Evolutionary conservation across 2,797 vertebrate genomes (phyloP), one percentile per base, ranked within the genome.

Genomic region (Crax fasciolata): DNA sequence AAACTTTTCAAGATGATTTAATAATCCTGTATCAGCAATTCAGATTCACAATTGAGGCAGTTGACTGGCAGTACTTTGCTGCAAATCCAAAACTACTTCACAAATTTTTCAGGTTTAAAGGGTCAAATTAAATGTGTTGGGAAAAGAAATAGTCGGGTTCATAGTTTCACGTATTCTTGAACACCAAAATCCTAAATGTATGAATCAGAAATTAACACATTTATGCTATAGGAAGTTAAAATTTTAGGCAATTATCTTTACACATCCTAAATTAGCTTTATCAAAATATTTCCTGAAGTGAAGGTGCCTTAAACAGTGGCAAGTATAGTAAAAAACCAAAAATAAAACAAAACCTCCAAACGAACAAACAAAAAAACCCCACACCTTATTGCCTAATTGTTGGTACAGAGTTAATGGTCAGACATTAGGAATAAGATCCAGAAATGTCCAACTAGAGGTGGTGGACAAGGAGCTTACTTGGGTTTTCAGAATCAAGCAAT

Each of bases 1-100:
- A 96, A 94, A 89, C 18, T 46, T 7, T 87, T 75, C 27, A 57
- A 91, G 67, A 78, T 49, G 58, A 94, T 87, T 90, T 62, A 92
- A 72, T 96, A 81, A 74, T 80, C 62, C n/a, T 58, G 35, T 32
- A 14, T 39, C 1, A 5, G 81, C 83, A 48, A 87, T 87, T 89
- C 94, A 18, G 52, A 87, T 86, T 96, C 75, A 83, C 58, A 58
- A 0, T 5, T 39, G 85, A 48, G 66, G 61, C 89, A 20, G 27
- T 10, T 80, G 95, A 70, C 44, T 28, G 63, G 48, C 38, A 49
- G 68, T 72, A 63, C 61, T 75, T 82, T 58, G 28, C 61, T 81
- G 67, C n/a, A 74, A 87, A 91, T 76, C 51, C 24, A 43, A 17
- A 43, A 52, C 18, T 58, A 54, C 41, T 46, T 67, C 10, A 51